These are phyloP conservation scores for Resseliella maxima DNA, from an alignment of 2,888 invertebrate species.

Conservation along the genomic window DNA sequence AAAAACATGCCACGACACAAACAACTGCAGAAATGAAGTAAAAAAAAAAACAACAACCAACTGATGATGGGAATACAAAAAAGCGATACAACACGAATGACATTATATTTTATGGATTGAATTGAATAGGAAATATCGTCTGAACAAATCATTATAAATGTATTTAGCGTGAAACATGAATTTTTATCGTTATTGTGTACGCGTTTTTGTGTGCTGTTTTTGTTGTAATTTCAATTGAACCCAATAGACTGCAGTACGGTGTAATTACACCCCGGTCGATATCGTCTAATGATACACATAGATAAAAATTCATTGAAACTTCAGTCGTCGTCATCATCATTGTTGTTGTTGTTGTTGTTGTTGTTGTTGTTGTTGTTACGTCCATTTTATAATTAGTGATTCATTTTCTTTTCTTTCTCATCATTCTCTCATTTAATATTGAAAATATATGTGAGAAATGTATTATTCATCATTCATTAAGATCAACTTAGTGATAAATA, in stretches of 20 bases:
- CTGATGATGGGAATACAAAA: not conserved
- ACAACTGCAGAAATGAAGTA: too few relatives aligned
- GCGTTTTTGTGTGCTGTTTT: not conserved
- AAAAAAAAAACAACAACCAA: not conserved
- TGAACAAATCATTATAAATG: slow-evolving; percentile 34
- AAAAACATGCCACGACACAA: not conserved
- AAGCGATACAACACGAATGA: slow-evolving; percentile 23
- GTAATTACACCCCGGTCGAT: not conserved
- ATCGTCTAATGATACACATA: not conserved
- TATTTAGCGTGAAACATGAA: slow-evolving; percentile 48
- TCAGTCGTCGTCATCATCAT: too few relatives aligned
- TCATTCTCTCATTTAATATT: not conserved
- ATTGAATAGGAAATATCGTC: slow-evolving; percentile 16
- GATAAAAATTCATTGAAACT: not conserved
- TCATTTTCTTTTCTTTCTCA: not conserved
- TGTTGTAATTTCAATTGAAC: not conserved
- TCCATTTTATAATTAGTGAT: not conserved
- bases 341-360: too few relatives aligned
- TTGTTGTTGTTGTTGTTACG: not conserved
- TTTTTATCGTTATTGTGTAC: not conserved
- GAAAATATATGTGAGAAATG: not conserved
- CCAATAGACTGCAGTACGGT: not conserved
- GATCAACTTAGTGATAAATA: too few relatives aligned
- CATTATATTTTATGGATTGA: slow-evolving; percentile 24
- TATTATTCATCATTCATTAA: not conserved